Evolutionary conservation across 2,113 vertebrate genomes (phyloP), one percentile per base, ranked within the genome.

Genomic region (Vidua macroura): DNA sequence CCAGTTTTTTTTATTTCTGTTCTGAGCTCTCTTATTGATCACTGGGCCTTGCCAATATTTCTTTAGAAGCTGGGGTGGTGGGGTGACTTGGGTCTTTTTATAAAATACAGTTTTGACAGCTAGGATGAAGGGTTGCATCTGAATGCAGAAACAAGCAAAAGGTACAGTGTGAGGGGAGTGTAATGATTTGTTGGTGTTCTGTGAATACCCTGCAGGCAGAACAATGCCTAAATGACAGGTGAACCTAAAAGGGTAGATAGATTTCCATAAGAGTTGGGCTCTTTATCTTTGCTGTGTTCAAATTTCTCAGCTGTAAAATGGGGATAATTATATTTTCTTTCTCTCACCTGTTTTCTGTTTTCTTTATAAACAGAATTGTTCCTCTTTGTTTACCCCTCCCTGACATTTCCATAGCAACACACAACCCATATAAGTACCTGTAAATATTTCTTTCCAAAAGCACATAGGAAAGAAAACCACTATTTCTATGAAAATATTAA

Each of bases 341-440:
- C 41, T 88, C 84, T 82, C 51, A 77, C 59, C 33, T 73, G 5
- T 77, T 89, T 81, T 93, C 59, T 91, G n/a, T 66, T 87, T 92
- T 90, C 70, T 80, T 88, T 67, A 81, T 53, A 85, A 92, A 77
- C 46, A 86, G 68, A 93, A 94, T 37, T 67, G 12, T 56, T 62
- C 52, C 64, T 37, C 85, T 87, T 75, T 94, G 70, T 74, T 91
- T 94, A 83, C 13, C 12, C 27, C 14, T 83, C 67, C 64, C 43
- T 70, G 88, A 68, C 48, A 96, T 94, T 93, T 94, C 87, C 94
- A 95, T 92, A 91, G 93, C 72, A 95, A 92, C 93, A 79, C 67
- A 89, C 11, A 86, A 74, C 30, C 46, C 58, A 64, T 16, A 4
- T 14, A 92, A 89, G 39, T 67, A 72, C 35, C 23, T 69, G 28